These are phyloP conservation scores for Buphagus erythrorhynchus DNA, from an alignment of 2,797 vertebrate genomes.

Conservation along the genomic window DNA sequence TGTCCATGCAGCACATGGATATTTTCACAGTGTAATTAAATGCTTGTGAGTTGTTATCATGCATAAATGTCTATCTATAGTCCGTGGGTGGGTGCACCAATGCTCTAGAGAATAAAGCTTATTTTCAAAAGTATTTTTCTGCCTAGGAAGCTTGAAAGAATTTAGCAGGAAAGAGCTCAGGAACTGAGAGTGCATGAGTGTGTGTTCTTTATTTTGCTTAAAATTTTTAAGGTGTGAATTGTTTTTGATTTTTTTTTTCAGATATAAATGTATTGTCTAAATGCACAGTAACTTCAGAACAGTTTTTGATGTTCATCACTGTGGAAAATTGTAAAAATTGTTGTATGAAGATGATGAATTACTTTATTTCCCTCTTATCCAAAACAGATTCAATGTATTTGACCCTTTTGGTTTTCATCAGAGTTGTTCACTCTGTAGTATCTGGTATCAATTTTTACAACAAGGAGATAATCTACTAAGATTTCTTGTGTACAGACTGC, in stretches of 20 bases:
- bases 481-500: not conserved
- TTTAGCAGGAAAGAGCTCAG: not conserved
- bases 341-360: not conserved
- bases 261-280: not conserved
- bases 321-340: not conserved
- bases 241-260: not conserved
- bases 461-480: not conserved
- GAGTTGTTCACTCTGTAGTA: not conserved
- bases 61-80: not conserved
- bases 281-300: fast-evolving
- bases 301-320: not conserved
- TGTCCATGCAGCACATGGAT: not conserved
- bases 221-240: not conserved
- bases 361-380: not conserved
- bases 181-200: fast-evolving
- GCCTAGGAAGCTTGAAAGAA: not conserved
- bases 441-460: not conserved
- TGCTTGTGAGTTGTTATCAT: not conserved
- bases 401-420: not conserved
- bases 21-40: not conserved
- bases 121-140: not conserved
- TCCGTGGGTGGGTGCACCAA: not conserved
- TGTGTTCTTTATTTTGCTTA: not conserved
- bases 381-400: not conserved
- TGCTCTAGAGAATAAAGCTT: not conserved